Evolutionary conservation across 2,113 vertebrate genomes (phyloP).

Genomic region (Peromyscus californicus): DNA sequence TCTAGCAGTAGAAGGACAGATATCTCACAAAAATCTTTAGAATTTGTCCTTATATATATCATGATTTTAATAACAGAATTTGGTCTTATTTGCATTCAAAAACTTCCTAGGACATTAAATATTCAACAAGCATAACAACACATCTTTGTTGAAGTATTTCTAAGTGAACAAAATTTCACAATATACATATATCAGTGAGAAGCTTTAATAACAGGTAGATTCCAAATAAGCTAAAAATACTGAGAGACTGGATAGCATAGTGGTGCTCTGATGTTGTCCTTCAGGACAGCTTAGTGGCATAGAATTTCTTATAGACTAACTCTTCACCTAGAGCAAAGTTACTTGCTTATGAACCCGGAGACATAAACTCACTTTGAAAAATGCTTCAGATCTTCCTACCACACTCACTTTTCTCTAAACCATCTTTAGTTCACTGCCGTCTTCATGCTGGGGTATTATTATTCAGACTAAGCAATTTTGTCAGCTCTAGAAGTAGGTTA

Average conservation of each 20-base stretch:
- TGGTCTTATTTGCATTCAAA: slow-evolving; percentile 6
- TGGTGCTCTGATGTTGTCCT: neutral
- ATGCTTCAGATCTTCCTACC: neutral
- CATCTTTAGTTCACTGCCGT: neutral
- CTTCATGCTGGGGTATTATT: neutral
- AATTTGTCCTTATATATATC: slow-evolving; percentile 53
- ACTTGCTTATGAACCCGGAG: neutral
- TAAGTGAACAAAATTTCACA: slow-evolving; percentile 49
- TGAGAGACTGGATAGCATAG: neutral
- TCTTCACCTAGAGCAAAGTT: neutral
- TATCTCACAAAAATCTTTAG: slow-evolving; percentile 18
- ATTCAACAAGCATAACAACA: slow-evolving; percentile 33
- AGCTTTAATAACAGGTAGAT: neutral
- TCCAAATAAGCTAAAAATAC: neutral
- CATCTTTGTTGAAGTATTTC: slow-evolving; percentile 44
- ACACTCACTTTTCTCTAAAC: neutral
- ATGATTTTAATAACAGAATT: neutral
- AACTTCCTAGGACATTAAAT: slow-evolving; percentile 32
- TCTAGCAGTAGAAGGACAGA: neutral
- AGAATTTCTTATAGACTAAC: neutral
- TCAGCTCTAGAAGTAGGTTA: neutral
- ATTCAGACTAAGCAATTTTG: slow-evolving; percentile 31
- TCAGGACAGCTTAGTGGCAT: neutral
- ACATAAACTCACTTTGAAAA: slow-evolving; percentile 9
- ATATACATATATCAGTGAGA: slow-evolving; percentile 32